Evolutionary conservation across 2,888 invertebrate species (phyloP).

Genomic region (Drosophila subsilvestris): DNA sequence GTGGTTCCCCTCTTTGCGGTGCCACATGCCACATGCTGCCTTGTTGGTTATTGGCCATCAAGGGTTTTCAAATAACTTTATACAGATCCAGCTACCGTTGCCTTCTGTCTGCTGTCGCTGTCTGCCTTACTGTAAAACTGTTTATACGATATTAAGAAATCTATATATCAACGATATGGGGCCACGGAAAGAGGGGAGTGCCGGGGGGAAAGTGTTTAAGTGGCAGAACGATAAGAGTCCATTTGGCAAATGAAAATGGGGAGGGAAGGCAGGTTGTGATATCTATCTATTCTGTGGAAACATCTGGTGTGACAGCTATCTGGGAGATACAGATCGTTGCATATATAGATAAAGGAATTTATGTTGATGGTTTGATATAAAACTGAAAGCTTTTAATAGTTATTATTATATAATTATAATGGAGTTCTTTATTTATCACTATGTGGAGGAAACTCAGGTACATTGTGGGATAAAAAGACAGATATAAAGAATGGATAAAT

Average conservation of each 20-base stretch:
- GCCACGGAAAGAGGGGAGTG: too few species aligned
- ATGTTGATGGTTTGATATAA: not conserved
- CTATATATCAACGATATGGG: not conserved
- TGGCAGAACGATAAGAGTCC: not conserved
- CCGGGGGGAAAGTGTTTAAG: not conserved
- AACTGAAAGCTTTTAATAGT: not conserved
- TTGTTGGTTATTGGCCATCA: constrained; percentile 38
- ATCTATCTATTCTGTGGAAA: not conserved
- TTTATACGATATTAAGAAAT: constrained; percentile 27
- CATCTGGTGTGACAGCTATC: not conserved
- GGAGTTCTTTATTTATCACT: too few species aligned
- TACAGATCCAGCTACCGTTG: constrained; percentile 14
- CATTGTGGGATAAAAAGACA: not conserved
- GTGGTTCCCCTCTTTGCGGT: constrained; percentile 24
- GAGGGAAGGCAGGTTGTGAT: not conserved
- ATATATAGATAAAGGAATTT: not conserved
- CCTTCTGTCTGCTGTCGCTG: not conserved
- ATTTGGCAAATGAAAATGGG: not conserved
- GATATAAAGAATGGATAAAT: not conserved
- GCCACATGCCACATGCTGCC: constrained; percentile 26
- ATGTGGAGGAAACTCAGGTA: not conserved
- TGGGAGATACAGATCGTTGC: not conserved
- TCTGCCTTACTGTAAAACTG: constrained; percentile 9
- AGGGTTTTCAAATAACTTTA: constrained; percentile 35
- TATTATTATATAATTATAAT: not conserved